These are phyloP conservation scores for Hydrolagus colliei DNA, from an alignment of 2,797 vertebrate genomes.

Conservation along the genomic window DNA sequence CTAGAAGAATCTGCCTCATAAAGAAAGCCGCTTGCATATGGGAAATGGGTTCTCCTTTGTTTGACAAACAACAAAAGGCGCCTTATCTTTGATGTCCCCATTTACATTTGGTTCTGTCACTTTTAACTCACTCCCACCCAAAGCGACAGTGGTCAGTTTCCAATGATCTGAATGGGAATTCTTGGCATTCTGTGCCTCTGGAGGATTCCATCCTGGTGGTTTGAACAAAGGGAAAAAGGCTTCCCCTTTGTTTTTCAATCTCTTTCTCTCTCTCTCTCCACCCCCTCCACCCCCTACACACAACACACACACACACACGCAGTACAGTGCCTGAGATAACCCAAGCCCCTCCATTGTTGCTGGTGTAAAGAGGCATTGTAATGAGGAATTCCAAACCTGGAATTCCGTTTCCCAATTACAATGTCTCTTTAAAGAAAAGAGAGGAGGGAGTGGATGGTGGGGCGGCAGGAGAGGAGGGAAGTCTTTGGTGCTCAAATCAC, in stretches of 20 bases:
- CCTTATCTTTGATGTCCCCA: neutral
- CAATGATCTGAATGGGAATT: neutral
- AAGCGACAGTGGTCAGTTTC: neutral
- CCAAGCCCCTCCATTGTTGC: neutral
- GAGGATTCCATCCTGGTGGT: conserved; percentile 1
- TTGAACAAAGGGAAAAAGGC: neutral
- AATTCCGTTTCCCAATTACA: neutral
- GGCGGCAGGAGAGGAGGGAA: neutral
- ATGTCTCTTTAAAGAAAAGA: neutral
- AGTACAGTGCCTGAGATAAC: conserved; percentile 7
- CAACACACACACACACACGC: neutral
- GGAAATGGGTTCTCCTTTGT: no score
- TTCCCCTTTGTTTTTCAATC: neutral
- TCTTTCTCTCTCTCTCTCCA: neutral
- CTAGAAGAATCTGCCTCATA: no score
- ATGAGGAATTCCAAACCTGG: neutral
- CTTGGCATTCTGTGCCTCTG: conserved; percentile 7
- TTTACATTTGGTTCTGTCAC: neutral
- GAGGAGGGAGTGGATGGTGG: neutral
- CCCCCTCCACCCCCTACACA: no score
- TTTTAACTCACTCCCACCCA: neutral
- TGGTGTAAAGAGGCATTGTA: conserved; percentile 2
- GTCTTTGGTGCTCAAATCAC: conserved; percentile 1
- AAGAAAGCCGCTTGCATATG: no score
- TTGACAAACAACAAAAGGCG: neutral